These are phyloP conservation scores for Coptodon rendalli DNA, from an alignment of 2,113 vertebrate genomes.

Conservation along the genomic window DNA sequence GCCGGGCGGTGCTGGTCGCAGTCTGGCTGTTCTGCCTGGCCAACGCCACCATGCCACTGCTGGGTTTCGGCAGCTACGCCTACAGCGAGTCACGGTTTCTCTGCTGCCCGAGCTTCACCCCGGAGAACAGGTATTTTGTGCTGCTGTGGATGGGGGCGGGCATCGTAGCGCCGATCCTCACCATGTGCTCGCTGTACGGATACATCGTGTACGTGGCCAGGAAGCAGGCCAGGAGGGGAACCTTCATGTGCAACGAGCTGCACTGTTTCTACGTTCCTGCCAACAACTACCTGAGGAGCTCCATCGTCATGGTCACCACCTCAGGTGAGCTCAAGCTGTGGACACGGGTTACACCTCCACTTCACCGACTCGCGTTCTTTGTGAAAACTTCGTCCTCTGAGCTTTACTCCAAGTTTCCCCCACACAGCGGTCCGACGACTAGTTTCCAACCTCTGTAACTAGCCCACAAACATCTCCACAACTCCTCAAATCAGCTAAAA, in stretches of 20 bases:
- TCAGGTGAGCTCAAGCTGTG: slow-evolving; percentile 55
- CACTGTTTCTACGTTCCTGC: slow-evolving; percentile 76
- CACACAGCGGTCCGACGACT: neutral
- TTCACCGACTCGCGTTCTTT: neutral
- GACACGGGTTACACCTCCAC: neutral
- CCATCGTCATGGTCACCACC: slow-evolving; percentile 62
- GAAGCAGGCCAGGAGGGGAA: slow-evolving; percentile 70
- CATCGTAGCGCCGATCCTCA: slow-evolving; percentile 48
- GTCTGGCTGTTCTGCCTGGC: slow-evolving; percentile 62
- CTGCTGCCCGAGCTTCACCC: slow-evolving; percentile 53
- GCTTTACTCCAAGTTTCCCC: neutral
- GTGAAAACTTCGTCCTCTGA: neutral
- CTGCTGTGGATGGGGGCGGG: slow-evolving; percentile 44
- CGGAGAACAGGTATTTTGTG: slow-evolving; percentile 40
- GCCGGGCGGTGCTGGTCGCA: slow-evolving; percentile 24
- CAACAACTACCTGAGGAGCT: slow-evolving; percentile 69
- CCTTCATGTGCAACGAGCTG: slow-evolving; percentile 72
- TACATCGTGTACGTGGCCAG: slow-evolving; percentile 66
- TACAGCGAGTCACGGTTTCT: slow-evolving; percentile 61
- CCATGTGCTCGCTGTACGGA: slow-evolving; percentile 60
- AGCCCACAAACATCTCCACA: neutral
- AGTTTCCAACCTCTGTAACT: neutral
- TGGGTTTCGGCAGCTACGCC: slow-evolving; percentile 66
- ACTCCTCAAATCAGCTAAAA: neutral
- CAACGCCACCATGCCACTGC: slow-evolving; percentile 57